A percentile compares a stretch with the other conserved stretches of the same genome.
phyloP scores from a whole-genome alignment of 2,888 invertebrate species.

The Germaria angustata region DNA sequence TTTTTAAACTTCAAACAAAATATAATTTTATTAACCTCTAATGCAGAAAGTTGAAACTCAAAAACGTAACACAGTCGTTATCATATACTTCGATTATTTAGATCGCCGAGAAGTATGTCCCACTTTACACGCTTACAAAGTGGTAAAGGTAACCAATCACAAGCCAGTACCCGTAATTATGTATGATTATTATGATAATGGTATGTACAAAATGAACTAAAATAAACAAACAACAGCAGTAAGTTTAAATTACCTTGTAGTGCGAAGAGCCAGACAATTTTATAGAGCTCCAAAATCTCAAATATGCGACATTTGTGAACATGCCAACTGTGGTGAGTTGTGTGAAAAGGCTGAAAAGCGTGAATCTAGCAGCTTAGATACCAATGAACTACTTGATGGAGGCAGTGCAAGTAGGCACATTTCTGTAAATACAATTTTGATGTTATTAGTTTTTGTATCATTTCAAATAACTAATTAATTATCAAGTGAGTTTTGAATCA shows the following conservation, averaged over 20 bases:
- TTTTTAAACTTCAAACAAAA: neutral
- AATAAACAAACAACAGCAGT: neutral
- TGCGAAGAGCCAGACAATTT: constrained; percentile 90
- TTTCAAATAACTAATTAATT: constrained; percentile 18
- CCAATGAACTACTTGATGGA: constrained; percentile 47
- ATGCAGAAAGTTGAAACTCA: constrained; percentile 84
- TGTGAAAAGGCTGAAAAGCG: constrained; percentile 79
- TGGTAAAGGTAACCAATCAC: constrained; percentile 91
- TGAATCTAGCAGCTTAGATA: constrained; percentile 70
- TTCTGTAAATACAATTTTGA: constrained; percentile 1
- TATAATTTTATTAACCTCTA: neutral
- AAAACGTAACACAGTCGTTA: constrained; percentile 84
- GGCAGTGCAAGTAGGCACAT: neutral
- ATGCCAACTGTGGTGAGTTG: constrained; percentile 81
- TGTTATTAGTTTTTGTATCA: constrained; percentile 11
- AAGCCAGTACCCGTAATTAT: constrained; percentile 92
- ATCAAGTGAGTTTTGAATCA: no score
- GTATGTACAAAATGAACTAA: constrained; percentile 81
- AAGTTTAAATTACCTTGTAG: constrained; percentile 78
- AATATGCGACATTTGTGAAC: constrained; percentile 91
- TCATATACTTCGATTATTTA: constrained; percentile 88
- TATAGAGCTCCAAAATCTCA: constrained; percentile 86
- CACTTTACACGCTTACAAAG: constrained; percentile 91
- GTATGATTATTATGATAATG: constrained; percentile 95
- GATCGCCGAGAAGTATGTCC: constrained; percentile 88